Base-by-base conservation (phyloP, 2,888 invertebrate genomes). In the Lingula anatina region DNA sequence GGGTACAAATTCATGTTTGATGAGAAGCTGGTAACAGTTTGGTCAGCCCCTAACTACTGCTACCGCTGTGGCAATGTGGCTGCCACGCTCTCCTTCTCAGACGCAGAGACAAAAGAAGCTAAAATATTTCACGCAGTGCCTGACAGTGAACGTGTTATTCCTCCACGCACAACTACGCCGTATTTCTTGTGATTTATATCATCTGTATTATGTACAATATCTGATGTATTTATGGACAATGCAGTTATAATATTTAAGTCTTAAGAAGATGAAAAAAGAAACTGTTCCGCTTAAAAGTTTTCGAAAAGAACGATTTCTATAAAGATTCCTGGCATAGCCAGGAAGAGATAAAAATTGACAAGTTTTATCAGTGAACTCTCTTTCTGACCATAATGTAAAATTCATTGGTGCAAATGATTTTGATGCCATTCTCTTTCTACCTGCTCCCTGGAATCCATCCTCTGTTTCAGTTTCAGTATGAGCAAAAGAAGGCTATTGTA, bases 21-120 rank as follows among this genome's bases (percentile, higher is more conserved):
- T 71, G 89, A 94, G 66, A 89, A 90, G 75, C 81, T 99, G 64
- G 95, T 97, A 31, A 99, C 99, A 0, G 93, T 99, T 2, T 99
- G 99, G 77, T 95, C 97, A 18, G 99, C 99, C 4, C 99, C 99
- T 3, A 99, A 99, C 80, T 99, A 99, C 79, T 99, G 99, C 79
- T 99, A 99, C 77, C 86, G 99, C 25, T 99, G 99, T 75, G 99
- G 97, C 42, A 99, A 99, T 77, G 87, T 95, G 48, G 99, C 99
- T 3, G 93, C 97, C 45, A 96, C 99, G 67, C 81, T 99, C 71
- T 88, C 89, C 76, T 92, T 99, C 75, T 64, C 63, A 15, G 85
- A 86, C 54, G 85, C 86, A 5, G 87, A 89, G 60, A 85, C 86
- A 60, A 84, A 87, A 71, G 75, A 75, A 51, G 83, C 80, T 21